Base-by-base conservation (phyloP, 2,888 invertebrate species). In the Lymantria monacha region DNA sequence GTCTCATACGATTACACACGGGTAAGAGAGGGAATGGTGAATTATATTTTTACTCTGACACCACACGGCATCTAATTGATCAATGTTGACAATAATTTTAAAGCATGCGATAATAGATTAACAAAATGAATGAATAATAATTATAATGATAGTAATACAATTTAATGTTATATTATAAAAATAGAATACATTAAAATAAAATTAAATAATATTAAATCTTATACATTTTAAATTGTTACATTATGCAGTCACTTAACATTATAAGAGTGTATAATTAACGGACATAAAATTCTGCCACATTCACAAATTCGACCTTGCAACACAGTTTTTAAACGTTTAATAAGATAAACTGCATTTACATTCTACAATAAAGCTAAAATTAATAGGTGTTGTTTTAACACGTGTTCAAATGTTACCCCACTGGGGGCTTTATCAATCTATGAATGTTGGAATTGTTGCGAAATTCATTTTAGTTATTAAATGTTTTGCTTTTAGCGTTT, bases 361-460 rank as follows among this genome's bases (percentile, higher is more conserved):
- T 42, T 46, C 10, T 57, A 51, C 45, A 55, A 38, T 56, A 49
- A 51, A 53, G 45, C 54, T 61, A 45, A 55, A 60, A 55, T 66
- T 55, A 57, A 61, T 66, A 53, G 55, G 55, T 57, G 53, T 52
- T 54, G 31, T 51, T 22, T 44, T 11, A 44, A 56, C 64, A 66
- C 66, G 66, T 66, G 66, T 51, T 61, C 33, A 33, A 42, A 45
- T 46, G 52, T 58, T 57, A 41, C 62, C n/a, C n/a, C 41, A 33
- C 40, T 51, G 45, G 40, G n/a, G 59, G 59, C 63, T 67, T 74
- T 67, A 74, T 75, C 67, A 63, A 70, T 70, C 72, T 65, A 68
- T 68, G 70, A 73, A 71, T 68, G 71, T 72, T 53, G 48, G 48
- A 48, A 51, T 30, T 12, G 33, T 70, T 69, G 56, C 67, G 58